Conservation (phyloP, 1,140 invertebrate genomes). For the Apis dorsata region DNA sequence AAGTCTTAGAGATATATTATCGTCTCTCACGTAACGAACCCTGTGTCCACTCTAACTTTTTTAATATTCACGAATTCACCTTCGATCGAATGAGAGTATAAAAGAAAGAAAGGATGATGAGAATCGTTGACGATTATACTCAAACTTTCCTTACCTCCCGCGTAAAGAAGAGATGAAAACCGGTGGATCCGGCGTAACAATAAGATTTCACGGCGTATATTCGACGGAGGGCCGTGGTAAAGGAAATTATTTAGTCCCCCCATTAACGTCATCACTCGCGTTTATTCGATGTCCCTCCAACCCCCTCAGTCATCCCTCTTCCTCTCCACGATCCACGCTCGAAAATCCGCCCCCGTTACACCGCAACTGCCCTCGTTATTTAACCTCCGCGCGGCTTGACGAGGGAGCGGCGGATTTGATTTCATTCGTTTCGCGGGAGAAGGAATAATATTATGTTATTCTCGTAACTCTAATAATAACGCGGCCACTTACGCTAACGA, state of each 20-base stretch:
- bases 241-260: conserved; percentile 77
- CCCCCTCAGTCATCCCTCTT: conserved; percentile 12
- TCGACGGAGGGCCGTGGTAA: conserved; percentile 56
- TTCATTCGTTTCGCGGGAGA: conserved; percentile 67
- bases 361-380: conserved; percentile 66
- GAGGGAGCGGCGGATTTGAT: conserved; percentile 65
- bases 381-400: conserved; percentile 54
- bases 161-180: conserved; percentile 59
- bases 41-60: conserved; percentile 46
- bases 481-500: conserved; percentile 59
- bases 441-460: conserved; percentile 66
- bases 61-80: conserved; percentile 56
- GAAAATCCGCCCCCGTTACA: conserved; percentile 32
- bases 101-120: too few species aligned
- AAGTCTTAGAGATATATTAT: background rate
- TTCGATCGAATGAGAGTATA: conserved; percentile 36
- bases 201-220: conserved; percentile 56
- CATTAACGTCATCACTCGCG: conserved; percentile 78
- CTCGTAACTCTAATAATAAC: conserved; percentile 69
- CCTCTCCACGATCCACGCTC: conserved; percentile 12
- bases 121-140: too few species aligned
- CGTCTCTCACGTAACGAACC: background rate
- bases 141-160: conserved; percentile 43
- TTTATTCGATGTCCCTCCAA: conserved; percentile 62
- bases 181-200: conserved; percentile 51